A percentile compares a stretch with the other conserved stretches of the same genome.
Evolutionary conservation across 2,113 vertebrate species (phyloP).

Genomic region (Oenanthe oenanthe): DNA sequence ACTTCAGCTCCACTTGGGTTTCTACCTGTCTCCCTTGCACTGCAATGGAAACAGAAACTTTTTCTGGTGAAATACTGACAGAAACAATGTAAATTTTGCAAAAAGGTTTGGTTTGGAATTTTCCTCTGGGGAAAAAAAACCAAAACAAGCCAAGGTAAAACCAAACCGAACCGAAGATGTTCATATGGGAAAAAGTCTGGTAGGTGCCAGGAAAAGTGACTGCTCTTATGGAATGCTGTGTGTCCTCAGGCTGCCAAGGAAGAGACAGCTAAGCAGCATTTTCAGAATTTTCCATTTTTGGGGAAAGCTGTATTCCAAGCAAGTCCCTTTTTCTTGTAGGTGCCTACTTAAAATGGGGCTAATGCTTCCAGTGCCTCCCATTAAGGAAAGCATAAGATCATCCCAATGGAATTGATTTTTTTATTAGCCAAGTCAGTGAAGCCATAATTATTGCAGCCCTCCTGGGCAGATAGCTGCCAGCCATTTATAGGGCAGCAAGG

Average conservation of each 20-base stretch:
- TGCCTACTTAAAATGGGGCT: neutral
- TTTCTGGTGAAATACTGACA: neutral
- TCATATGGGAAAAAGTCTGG: neutral
- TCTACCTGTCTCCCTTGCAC: neutral
- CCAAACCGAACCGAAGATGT: neutral
- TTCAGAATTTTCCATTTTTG: neutral
- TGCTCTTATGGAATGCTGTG: accelerated
- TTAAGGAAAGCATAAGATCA: neutral
- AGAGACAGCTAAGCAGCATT: neutral
- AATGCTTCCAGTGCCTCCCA: neutral
- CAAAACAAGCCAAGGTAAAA: neutral
- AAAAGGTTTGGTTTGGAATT: neutral
- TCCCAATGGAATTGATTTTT: neutral
- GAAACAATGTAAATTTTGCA: neutral
- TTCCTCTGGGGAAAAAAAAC: neutral
- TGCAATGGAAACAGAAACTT: neutral
- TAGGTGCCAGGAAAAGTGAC: neutral
- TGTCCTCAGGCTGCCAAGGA: neutral
- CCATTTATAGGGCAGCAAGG: neutral
- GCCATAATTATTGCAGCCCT: neutral
- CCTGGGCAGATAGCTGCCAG: constrained; percentile 15
- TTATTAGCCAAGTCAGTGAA: neutral
- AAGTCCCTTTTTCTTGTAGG: neutral
- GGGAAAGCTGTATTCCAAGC: neutral
- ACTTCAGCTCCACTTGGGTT: neutral